A percentile compares a stretch with the other conserved stretches of the same genome.
phyloP scores from a whole-genome alignment of 1,140 invertebrate genomes.

The Heliconius melpomene region DNA sequence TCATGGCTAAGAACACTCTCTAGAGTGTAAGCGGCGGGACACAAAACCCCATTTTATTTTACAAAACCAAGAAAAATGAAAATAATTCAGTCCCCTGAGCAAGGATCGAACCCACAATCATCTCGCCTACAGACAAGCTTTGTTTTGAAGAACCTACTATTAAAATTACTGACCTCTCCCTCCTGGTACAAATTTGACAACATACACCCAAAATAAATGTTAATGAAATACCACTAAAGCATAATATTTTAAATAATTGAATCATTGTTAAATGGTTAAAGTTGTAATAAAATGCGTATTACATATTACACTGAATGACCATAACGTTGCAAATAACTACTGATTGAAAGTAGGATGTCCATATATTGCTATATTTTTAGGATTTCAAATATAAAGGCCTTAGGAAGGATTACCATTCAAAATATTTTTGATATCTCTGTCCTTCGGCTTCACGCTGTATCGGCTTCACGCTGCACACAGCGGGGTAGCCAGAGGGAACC shows the following conservation, averaged over 20 bases:
- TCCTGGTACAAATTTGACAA: constrained; percentile 1
- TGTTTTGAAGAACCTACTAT: neutral
- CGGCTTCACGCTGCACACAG: too few species aligned
- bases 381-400: too few species aligned
- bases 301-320: neutral
- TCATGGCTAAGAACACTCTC: too few species aligned
- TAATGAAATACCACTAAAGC: neutral
- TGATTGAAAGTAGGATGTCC: neutral
- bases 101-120: too few species aligned
- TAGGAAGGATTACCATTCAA: too few species aligned
- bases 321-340: neutral
- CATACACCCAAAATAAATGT: neutral
- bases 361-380: neutral
- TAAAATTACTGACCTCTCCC: neutral
- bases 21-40: too few species aligned
- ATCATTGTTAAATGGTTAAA: neutral
- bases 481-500: too few species aligned
- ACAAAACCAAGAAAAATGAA: too few species aligned
- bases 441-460: too few species aligned
- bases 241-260: neutral
- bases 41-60: too few species aligned
- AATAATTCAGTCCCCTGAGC: too few species aligned
- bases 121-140: neutral
- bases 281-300: neutral
- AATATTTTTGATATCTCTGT: too few species aligned